Base-by-base conservation (phyloP, 2,113 vertebrate genomes). In the Pionites leucogaster region DNA sequence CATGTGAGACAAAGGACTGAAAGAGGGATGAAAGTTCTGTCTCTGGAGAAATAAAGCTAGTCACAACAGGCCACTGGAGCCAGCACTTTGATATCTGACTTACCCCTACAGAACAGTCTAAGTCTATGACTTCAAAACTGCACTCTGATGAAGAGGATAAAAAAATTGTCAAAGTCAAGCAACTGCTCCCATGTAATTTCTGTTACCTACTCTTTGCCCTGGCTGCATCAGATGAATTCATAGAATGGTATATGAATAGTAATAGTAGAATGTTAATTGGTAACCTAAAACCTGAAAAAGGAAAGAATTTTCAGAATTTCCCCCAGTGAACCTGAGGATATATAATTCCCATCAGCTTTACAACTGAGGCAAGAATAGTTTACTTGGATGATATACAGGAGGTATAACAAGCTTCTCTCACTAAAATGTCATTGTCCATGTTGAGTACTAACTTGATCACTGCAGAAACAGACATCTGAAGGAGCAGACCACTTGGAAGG, bases 21-120 rank as follows among this genome's bases (percentile, higher is more conserved):
- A 65, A 89, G 57, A 79, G 16, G 60, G 65, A 83, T 92, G 57
- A 24, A 42, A 65, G n/a, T 60, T 88, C 64, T 89, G 8, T 72
- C 86, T 81, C 60, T 91, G 50, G 69, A 93, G 92, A 93, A 96
- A 95, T 92, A 95, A 92, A 71, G 42, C 42, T 29, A 42, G 57
- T 90, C 24, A 86, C 65, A 93, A 90, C 10, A 92, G 86, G 76
- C 47, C 78, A 63, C 37, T 64, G 35, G 80, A 88, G 71, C 79
- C 60, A 93, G 42, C 31, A 84, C 39, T 90, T 81, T 6, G 24
- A 78, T 86, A 88, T 60, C 69, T 68, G 42, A 50, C 47, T 92
- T 81, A 25, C 17, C 42, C 52, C 52, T 62, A 29, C 31, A 88
- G 64, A 81, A 79, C 15, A 93, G 64, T 17, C 60, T 79, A 15